Evolutionary conservation across 2,113 vertebrate genomes (phyloP).

Genomic region (Podarcis cretensis): DNA sequence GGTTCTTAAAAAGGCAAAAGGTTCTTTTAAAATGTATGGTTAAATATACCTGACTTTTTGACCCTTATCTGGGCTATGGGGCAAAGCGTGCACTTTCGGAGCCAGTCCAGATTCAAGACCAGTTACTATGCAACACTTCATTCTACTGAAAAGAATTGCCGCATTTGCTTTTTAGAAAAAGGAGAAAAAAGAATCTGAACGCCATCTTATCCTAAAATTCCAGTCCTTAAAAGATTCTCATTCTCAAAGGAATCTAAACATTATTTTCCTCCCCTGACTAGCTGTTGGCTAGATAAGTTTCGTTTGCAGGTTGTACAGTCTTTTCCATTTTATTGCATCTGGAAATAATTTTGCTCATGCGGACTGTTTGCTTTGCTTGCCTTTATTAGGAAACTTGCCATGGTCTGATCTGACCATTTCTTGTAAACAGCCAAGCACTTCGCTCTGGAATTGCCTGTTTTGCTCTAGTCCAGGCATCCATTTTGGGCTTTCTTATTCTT

Average conservation of each 20-base stretch:
- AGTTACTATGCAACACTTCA: background rate
- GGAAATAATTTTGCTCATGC: conserved; percentile 29
- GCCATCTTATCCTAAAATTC: background rate
- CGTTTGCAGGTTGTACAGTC: conserved; percentile 18
- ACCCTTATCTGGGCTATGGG: background rate
- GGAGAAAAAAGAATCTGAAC: background rate
- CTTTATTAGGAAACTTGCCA: conserved; percentile 11
- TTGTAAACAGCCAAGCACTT: background rate
- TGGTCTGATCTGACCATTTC: background rate
- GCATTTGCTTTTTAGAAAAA: background rate
- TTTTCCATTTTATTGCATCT: conserved; percentile 17
- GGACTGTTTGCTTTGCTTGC: conserved; percentile 4
- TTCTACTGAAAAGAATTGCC: background rate
- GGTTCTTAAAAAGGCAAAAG: background rate
- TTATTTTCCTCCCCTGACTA: background rate
- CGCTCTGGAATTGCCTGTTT: background rate
- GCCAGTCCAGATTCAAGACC: background rate
- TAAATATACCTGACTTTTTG: background rate
- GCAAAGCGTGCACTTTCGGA: background rate
- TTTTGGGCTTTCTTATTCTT: background rate
- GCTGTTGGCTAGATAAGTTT: background rate
- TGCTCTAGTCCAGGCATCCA: conserved; percentile 6
- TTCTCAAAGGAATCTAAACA: background rate
- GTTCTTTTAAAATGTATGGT: background rate
- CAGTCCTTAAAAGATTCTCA: background rate